Conservation (phyloP, 2,888 invertebrate genomes). For the Himalopsyche anomala region DNA sequence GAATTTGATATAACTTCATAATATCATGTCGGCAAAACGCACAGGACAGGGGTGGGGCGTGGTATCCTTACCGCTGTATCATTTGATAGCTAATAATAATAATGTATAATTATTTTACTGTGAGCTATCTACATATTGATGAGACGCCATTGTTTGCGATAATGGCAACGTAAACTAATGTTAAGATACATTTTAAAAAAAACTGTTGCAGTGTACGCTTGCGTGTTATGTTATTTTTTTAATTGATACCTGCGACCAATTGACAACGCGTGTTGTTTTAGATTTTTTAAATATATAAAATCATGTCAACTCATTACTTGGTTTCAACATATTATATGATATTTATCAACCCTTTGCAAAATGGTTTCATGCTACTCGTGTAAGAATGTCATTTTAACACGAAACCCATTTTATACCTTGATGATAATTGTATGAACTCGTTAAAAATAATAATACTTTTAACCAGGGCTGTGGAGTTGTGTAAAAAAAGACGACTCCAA, state of each 20-base stretch:
- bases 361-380: too few species aligned
- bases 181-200: background rate
- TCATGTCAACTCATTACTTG: slow-evolving; percentile 10
- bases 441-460: too few species aligned
- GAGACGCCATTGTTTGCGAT: slow-evolving; percentile 49
- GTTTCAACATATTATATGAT: slow-evolving; percentile 2
- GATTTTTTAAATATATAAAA: background rate
- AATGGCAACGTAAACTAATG: slow-evolving; percentile 36
- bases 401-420: too few species aligned
- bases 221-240: background rate
- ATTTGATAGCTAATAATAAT: slow-evolving; percentile 16
- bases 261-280: slow-evolving; percentile 20
- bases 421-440: too few species aligned
- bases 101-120: background rate
- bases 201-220: background rate
- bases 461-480: too few species aligned
- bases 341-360: background rate
- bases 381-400: too few species aligned
- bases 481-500: too few species aligned
- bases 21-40: slow-evolving; percentile 17
- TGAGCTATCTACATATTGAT: slow-evolving; percentile 39
- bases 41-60: slow-evolving; percentile 30
- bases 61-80: slow-evolving; percentile 23
- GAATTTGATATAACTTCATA: background rate
- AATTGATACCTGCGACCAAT: background rate